These are phyloP conservation scores for Syngnathoides biaculeatus DNA, from an alignment of 2,113 vertebrate genomes.

Conservation along the genomic window DNA sequence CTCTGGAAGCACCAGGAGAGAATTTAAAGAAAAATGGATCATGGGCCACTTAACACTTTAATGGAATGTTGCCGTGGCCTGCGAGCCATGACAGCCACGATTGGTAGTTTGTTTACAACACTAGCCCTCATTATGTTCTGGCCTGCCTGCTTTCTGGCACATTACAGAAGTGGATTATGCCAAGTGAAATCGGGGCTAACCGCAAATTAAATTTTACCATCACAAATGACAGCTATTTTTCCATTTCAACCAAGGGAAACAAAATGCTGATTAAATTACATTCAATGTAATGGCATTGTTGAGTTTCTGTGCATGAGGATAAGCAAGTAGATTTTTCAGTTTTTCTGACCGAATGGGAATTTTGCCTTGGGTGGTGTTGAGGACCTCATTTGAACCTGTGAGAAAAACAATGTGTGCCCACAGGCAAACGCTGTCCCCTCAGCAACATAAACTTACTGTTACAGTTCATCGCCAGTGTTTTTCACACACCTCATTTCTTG, in stretches of 20 bases:
- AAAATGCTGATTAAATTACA: not conserved
- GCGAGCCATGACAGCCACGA: conserved; percentile 3
- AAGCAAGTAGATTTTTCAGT: not conserved
- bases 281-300: not conserved
- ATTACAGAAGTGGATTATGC: not conserved
- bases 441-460: conserved; percentile 25
- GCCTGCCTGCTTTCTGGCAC: not conserved
- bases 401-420: conserved; percentile 14
- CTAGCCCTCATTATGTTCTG: not conserved
- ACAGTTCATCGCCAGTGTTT: conserved; percentile 14
- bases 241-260: not conserved
- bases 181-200: conserved; percentile 1
- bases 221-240: not conserved
- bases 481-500: not conserved
- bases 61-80: conserved; percentile 1
- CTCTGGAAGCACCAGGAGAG: not conserved
- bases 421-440: conserved; percentile 32
- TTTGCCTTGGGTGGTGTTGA: conserved; percentile 27
- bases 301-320: not conserved
- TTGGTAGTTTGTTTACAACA: conserved; percentile 3
- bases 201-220: not conserved
- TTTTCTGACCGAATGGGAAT: conserved; percentile 12
- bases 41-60: conserved; percentile 11
- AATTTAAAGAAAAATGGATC: conserved; percentile 2
- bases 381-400: conserved; percentile 22